These are phyloP conservation scores for Nothobranchius kuhntae DNA, from an alignment of 2,113 vertebrate genomes.

Conservation along the genomic window DNA sequence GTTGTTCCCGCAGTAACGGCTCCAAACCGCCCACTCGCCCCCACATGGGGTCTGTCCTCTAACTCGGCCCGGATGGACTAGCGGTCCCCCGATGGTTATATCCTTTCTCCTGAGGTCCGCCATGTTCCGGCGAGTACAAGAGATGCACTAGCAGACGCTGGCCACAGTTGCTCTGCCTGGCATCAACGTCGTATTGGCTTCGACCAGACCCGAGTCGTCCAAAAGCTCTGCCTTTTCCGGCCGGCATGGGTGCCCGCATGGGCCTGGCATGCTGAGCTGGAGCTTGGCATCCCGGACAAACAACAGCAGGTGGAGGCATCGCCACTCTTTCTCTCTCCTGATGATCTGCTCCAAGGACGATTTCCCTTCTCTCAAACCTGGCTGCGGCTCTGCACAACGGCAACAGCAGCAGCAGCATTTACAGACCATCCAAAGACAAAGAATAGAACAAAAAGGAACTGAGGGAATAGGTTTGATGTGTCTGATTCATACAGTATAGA, in stretches of 20 bases:
- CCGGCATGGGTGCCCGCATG: conserved; percentile 72
- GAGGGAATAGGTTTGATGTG: conserved; percentile 34
- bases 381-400: conserved; percentile 38
- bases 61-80: conserved; percentile 63
- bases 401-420: conserved; percentile 49
- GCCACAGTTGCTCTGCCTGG: conserved; percentile 68
- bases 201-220: conserved; percentile 47
- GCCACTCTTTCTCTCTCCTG: conserved; percentile 55
- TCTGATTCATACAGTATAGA: conserved; percentile 19
- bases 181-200: conserved; percentile 55
- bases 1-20: conserved; percentile 29
- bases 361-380: conserved; percentile 56
- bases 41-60: conserved; percentile 56
- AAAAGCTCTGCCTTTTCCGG: conserved; percentile 77
- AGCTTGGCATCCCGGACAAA: conserved; percentile 70
- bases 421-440: conserved; percentile 50
- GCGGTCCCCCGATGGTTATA: conserved; percentile 60
- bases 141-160: conserved; percentile 64
- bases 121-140: conserved; percentile 43
- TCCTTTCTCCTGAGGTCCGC: conserved; percentile 63
- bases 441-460: conserved; percentile 46
- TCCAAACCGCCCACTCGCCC: conserved; percentile 54
- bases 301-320: conserved; percentile 71
- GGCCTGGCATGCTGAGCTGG: conserved; percentile 68
- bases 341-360: conserved; percentile 69